A percentile compares a stretch with the other conserved stretches of the same genome.
Conservation (phyloP, 1,140 invertebrate species). For the Campodea augens region DNA sequence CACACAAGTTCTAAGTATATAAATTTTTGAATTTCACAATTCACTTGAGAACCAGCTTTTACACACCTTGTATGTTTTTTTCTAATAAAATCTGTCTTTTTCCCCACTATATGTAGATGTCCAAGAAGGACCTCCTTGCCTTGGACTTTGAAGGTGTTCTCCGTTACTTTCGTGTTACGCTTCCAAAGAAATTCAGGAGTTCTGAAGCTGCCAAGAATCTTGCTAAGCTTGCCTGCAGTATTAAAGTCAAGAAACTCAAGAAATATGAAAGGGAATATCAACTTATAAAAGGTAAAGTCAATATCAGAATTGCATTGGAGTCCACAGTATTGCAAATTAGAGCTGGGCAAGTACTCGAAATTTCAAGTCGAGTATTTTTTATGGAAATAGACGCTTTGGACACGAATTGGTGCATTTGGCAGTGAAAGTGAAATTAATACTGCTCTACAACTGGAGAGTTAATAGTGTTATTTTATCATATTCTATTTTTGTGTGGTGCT, state of each 20-base stretch:
- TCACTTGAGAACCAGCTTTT: slow-evolving; percentile 6
- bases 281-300: slow-evolving; percentile 42
- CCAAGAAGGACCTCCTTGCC: slow-evolving; percentile 78
- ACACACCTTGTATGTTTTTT: slow-evolving; percentile 3
- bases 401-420: neutral
- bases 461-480: neutral
- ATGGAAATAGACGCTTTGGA: too few relatives aligned
- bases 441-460: neutral
- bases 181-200: slow-evolving; percentile 88
- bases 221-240: slow-evolving; percentile 69
- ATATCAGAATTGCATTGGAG: neutral
- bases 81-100: slow-evolving; percentile 9
- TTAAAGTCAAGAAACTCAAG: slow-evolving; percentile 85
- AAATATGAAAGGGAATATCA: slow-evolving; percentile 92
- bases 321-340: neutral
- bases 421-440: neutral
- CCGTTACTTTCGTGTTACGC: slow-evolving; percentile 79
- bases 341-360: too few relatives aligned
- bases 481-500: neutral
- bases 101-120: slow-evolving; percentile 44
- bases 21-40: slow-evolving; percentile 2
- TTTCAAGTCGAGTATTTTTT: too few relatives aligned
- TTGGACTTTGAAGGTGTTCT: slow-evolving; percentile 90
- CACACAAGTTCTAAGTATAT: too few relatives aligned
- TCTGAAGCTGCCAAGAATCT: slow-evolving; percentile 74